A percentile compares a stretch with the other conserved stretches of the same genome.
Evolutionary conservation across 2,113 vertebrate species (phyloP).

Genomic region (Mastomys natalensis): DNA sequence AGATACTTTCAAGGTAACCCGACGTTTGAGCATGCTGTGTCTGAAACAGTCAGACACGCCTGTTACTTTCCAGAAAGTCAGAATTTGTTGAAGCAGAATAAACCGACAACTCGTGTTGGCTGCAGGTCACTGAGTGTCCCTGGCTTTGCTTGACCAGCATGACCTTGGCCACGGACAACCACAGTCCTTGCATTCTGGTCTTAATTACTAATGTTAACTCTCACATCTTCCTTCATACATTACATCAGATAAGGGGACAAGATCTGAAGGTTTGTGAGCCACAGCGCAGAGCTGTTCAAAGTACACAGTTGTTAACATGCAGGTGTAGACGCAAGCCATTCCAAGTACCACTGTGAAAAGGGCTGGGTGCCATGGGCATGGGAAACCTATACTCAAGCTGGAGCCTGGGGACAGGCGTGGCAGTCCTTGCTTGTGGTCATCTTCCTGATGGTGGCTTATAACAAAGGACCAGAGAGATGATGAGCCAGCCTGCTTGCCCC

Average conservation of each 20-base stretch:
- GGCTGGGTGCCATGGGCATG: not conserved
- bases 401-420: not conserved
- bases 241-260: not conserved
- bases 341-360: not conserved
- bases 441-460: not conserved
- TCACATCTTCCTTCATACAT: not conserved
- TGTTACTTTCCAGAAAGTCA: not conserved
- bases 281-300: not conserved
- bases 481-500: not conserved
- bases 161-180: too few species aligned
- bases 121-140: not conserved
- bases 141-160: not conserved
- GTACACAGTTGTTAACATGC: not conserved
- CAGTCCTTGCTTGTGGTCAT: not conserved
- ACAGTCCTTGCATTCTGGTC: not conserved
- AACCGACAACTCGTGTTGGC: not conserved
- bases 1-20: too few species aligned
- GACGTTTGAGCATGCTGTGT: not conserved
- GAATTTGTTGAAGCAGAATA: not conserved
- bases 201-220: not conserved
- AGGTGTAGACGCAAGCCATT: too few species aligned
- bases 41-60: not conserved
- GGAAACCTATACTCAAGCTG: not conserved
- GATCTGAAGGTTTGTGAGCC: not conserved
- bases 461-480: not conserved